phyloP scores from a whole-genome alignment of 2,888 invertebrate species.

The Melanchra persicariae region DNA sequence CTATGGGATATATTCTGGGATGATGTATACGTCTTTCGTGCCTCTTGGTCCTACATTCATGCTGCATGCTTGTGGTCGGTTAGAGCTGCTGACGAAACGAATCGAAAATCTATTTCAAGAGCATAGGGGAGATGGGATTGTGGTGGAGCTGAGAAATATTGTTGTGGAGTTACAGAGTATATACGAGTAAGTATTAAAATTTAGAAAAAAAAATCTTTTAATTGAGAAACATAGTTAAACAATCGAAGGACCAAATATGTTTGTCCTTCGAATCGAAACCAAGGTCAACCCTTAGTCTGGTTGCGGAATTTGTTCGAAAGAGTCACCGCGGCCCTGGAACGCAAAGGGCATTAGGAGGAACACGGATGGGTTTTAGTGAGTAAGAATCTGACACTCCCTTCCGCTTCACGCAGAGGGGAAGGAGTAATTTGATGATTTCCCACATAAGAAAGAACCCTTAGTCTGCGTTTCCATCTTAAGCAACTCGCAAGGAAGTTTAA shows the following conservation, averaged over 20 bases:
- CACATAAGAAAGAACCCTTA: too few species aligned
- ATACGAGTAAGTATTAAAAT: slow-evolving; percentile 63
- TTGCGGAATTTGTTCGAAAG: too few species aligned
- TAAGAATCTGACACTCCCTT: too few species aligned
- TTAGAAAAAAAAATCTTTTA: background rate
- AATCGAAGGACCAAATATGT: background rate
- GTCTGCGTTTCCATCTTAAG: too few species aligned
- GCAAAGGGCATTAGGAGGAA: too few species aligned
- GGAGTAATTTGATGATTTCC: too few species aligned
- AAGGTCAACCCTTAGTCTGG: background rate
- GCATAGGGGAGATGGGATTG: slow-evolving; percentile 47
- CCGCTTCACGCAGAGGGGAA: too few species aligned
- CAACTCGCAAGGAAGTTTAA: too few species aligned
- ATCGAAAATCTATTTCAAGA: slow-evolving; percentile 67
- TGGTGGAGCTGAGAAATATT: slow-evolving; percentile 65
- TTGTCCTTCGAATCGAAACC: background rate
- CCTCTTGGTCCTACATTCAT: slow-evolving; percentile 76
- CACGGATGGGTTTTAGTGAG: too few species aligned
- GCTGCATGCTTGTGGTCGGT: slow-evolving; percentile 77
- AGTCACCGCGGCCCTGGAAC: too few species aligned
- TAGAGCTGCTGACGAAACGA: slow-evolving; percentile 71
- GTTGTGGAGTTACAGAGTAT: slow-evolving; percentile 68
- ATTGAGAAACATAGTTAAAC: background rate
- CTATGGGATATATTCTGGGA: slow-evolving; percentile 61
- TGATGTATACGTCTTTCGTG: slow-evolving; percentile 71